phyloP scores from a whole-genome alignment of 2,888 invertebrate species.

The Unio delphinus region DNA sequence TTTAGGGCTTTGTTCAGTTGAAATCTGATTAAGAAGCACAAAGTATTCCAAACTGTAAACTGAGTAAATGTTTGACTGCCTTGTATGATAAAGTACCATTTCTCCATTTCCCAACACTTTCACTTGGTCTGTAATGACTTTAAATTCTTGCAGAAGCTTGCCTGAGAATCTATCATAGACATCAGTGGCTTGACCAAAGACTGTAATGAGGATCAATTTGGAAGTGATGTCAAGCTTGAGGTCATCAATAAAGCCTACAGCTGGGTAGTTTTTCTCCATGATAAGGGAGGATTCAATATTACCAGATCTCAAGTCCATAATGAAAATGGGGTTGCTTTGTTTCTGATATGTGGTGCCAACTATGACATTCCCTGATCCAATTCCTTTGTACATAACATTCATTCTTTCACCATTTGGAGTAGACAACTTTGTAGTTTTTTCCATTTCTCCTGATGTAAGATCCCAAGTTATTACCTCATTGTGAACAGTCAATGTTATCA shows the following conservation, averaged over 20 bases:
- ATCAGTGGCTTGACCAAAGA: slow-evolving; percentile 32
- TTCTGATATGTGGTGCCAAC: slow-evolving; percentile 42
- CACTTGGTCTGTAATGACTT: slow-evolving; percentile 31
- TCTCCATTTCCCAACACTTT: slow-evolving; percentile 26
- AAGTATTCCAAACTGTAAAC: slow-evolving; percentile 26
- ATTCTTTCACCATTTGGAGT: slow-evolving; percentile 26
- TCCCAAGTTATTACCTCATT: slow-evolving; percentile 50
- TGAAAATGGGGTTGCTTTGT: slow-evolving; percentile 38
- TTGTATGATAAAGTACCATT: slow-evolving; percentile 31
- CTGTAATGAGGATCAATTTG: slow-evolving; percentile 28
- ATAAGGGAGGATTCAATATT: slow-evolving; percentile 29
- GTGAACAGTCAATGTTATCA: slow-evolving; percentile 33
- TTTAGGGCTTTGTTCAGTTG: slow-evolving; percentile 19
- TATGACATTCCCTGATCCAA: slow-evolving; percentile 30
- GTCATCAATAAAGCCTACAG: slow-evolving; percentile 44
- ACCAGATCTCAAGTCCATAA: slow-evolving; percentile 38
- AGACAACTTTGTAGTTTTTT: slow-evolving; percentile 23
- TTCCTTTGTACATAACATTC: slow-evolving; percentile 38
- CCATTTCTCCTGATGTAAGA: slow-evolving; percentile 42
- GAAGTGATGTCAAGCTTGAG: slow-evolving; percentile 34
- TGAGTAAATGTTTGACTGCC: slow-evolving; percentile 31
- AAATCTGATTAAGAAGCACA: slow-evolving; percentile 25
- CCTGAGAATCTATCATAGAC: slow-evolving; percentile 33
- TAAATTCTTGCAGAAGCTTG: slow-evolving; percentile 36
- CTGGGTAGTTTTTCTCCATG: slow-evolving; percentile 42